Evolutionary conservation across 2,888 invertebrate genomes (phyloP).

Genomic region (Acrobeloides nanus): DNA sequence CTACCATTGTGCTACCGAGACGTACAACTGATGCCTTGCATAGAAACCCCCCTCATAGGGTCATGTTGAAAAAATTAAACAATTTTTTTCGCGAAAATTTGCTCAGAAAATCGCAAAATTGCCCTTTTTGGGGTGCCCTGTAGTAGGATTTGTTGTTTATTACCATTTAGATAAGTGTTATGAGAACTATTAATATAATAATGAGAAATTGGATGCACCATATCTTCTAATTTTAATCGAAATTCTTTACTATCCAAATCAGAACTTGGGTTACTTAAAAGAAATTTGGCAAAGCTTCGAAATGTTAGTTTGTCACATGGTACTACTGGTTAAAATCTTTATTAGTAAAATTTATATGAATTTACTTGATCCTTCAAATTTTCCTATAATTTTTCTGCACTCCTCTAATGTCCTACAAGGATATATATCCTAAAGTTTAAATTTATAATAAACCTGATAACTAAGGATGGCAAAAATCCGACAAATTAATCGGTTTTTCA

Average conservation of each 20-base stretch:
- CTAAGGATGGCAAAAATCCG: too few species aligned
- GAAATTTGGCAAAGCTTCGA: constrained; percentile 89
- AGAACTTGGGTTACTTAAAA: constrained; percentile 98
- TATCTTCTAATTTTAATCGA: constrained; percentile 26
- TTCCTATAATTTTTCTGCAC: constrained; percentile 4
- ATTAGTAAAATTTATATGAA: neutral
- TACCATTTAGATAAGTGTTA: constrained; percentile 39
- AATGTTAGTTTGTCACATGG: constrained; percentile 73
- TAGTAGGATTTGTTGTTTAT: too few species aligned
- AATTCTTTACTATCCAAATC: constrained; percentile 89
- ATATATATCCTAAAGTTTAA: constrained; percentile 15
- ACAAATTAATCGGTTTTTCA: too few species aligned
- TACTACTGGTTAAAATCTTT: constrained; percentile 52
- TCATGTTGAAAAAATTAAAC: too few species aligned
- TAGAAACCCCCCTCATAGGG: too few species aligned
- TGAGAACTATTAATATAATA: constrained; percentile 44
- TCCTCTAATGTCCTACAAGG: constrained; percentile 15
- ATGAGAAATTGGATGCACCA: constrained; percentile 36
- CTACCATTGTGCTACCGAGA: too few species aligned
- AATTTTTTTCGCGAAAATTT: constrained; percentile 9
- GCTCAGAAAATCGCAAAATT: too few species aligned
- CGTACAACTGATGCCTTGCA: too few species aligned
- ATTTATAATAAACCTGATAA: neutral
- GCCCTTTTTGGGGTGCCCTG: neutral
- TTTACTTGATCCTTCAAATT: neutral